Base-by-base conservation (phyloP, 1,140 invertebrate species). In the Reticulitermes speratus region DNA sequence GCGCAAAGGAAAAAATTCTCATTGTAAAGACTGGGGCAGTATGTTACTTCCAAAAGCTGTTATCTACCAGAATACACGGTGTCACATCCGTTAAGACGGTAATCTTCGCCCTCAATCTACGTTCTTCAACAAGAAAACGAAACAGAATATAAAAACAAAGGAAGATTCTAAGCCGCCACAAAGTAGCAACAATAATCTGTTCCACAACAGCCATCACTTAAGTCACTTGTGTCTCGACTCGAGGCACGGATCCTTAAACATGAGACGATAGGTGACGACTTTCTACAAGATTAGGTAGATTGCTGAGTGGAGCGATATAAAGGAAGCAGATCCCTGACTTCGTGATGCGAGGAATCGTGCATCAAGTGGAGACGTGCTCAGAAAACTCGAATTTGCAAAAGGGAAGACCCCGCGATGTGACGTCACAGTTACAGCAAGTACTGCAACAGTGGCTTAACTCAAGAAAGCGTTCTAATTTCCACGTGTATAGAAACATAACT, bases 341-440 rank as follows among this genome's bases (percentile, higher is more conserved):
- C 65, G 59, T 75, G 65, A 75, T 75, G 25, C 11, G 65, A 75
- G n/a, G 25, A 75, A 75, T 75, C 65, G 65, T 75, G 65, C 25
- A 75, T 75, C 65, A 75, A 75, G 65, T 75, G 65, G 65, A n/a
- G 65, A 75, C 65, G 65, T 75, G 65, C 65, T 75, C 65, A 14
- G 65, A 75, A 75, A 75, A 30, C 65, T 30, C 65, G n/a, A 25
- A 75, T 75, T 75, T 75, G 65, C 65, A 30, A 14, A 75, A 75
- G 65, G 9, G n/a, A 14, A 12, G 25, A 75, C n/a, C 8, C 65
- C 65, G 65, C 14, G 3, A 21, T 55, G 52, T 55, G 52, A 55
- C 52, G 52, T 55, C n/a, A 75, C 65, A 75, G 5, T 12, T 75
- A 5, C 65, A 30, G 9, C 65, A 75, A 30, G n/a, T 6, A 30